Evolutionary conservation across 2,888 invertebrate genomes (phyloP).

Genomic region (Drosophila peninsularis): DNA sequence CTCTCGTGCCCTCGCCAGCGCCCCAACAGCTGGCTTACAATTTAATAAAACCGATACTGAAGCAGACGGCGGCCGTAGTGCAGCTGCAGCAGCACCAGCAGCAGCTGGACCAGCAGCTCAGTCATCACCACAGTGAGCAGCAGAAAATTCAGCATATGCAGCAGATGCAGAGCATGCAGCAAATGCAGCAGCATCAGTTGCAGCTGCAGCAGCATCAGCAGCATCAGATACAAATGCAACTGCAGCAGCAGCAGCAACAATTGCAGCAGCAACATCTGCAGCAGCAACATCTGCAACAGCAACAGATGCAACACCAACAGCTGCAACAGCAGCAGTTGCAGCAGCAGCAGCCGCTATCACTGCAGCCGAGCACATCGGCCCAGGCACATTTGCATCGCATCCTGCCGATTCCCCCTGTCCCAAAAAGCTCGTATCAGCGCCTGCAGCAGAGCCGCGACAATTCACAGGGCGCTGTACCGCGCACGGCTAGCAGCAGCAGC

Average conservation of each 20-base stretch:
- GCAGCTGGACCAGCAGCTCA: conserved; percentile 10
- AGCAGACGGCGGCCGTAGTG: conserved; percentile 64
- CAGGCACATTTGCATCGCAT: conserved; percentile 59
- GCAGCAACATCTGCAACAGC: not conserved
- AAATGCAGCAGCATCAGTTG: conserved; percentile 14
- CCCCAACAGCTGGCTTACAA: conserved; percentile 74
- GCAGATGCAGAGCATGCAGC: conserved; percentile 35
- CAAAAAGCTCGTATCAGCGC: conserved; percentile 66
- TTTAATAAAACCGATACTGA: conserved; percentile 74
- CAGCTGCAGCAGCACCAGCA: conserved; percentile 23
- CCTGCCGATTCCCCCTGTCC: conserved; percentile 73
- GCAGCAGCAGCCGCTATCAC: conserved; percentile 1
- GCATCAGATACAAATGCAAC: conserved; percentile 25
- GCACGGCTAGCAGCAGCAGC: conserved; percentile 12
- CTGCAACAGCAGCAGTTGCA: not conserved
- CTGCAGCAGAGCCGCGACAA: conserved; percentile 70
- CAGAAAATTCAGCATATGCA: conserved; percentile 46
- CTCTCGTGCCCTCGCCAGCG: conserved; percentile 58
- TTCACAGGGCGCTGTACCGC: conserved; percentile 37
- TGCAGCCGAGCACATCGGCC: not conserved
- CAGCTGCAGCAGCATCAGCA: conserved; percentile 51
- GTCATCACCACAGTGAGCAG: conserved; percentile 22
- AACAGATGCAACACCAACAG: conserved; percentile 1
- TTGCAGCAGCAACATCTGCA: conserved; percentile 19
- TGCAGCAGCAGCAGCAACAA: conserved; percentile 39